Evolutionary conservation across 2,888 invertebrate species (phyloP), one percentile per base, ranked within the genome.

Genomic region (Lamellibrachia columna): DNA sequence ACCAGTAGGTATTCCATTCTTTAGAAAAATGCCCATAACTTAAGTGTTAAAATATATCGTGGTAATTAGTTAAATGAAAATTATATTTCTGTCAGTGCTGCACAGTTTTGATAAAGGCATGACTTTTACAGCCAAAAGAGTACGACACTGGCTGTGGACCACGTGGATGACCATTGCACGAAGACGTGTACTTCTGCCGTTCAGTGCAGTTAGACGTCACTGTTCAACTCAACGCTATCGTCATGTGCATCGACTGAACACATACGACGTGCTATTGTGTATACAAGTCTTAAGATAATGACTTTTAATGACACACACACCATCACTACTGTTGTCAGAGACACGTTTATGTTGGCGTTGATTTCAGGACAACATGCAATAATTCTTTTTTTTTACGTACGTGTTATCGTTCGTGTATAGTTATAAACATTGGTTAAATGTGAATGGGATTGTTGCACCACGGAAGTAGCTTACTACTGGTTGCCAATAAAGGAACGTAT

Each of bases 91-190:
- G 75, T 75, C 22, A 3, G 6, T 75, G 75, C 75, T 75, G 22
- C 75, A 75, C 75, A 15, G 15, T 75, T 75, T 58, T 58, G 58
- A 58, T 7, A 58, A 58, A 2, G 8, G 58, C 15, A 11, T 75
- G 22, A n/a, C 75, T 11, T 15, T 75, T 75, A 15, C 75, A 75
- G 75, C 75, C 75, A 75, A 75, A 15, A 22, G 75, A 75, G 75
- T 75, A n/a, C 75, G 6, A 15, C 75, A 11, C 75, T 75, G 75
- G 22, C 22, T 75, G 75, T 75, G 75, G 75, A 75, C 75, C 75
- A 75, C 75, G 75, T 75, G 75, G 75, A 75, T n/a, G 75, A 75
- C n/a, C 75, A 75, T 22, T n/a, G 75, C 75, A 75, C 75, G 75
- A 75, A 75, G 75, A 75, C 75, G 22, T 75, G 75, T 75, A 75